Evolutionary conservation across 2,113 vertebrate genomes (phyloP).

Genomic region (Chloebia gouldiae): DNA sequence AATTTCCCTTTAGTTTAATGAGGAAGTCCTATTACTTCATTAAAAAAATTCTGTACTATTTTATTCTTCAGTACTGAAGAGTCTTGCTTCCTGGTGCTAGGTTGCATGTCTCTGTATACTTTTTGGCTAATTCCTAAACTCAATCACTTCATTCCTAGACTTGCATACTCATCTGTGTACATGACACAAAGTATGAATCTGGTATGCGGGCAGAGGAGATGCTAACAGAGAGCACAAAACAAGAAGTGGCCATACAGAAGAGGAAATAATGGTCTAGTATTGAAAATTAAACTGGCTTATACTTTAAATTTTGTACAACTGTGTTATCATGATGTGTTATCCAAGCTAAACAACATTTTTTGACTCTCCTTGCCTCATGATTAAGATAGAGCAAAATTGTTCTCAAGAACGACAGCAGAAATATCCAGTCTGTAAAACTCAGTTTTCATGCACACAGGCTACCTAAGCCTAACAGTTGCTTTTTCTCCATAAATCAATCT

Average conservation of each 20-base stretch:
- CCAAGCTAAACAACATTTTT: not conserved
- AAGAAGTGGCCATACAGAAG: not conserved
- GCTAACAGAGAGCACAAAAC: not conserved
- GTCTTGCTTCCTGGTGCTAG: not conserved
- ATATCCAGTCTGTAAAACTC: not conserved
- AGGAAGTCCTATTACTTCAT: not conserved
- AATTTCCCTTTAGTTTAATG: not conserved
- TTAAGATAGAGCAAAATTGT: slow-evolving; percentile 2
- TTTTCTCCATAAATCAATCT: slow-evolving; percentile 77
- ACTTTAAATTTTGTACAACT: not conserved
- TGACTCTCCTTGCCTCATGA: not conserved
- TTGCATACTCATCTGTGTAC: not conserved
- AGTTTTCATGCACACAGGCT: slow-evolving; percentile 36
- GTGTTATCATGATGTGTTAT: not conserved
- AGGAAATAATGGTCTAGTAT: not conserved
- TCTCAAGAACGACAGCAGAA: slow-evolving; percentile 26
- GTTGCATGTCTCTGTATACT: too few relatives aligned
- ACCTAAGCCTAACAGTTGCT: slow-evolving; percentile 68
- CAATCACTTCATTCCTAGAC: not conserved
- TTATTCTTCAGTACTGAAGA: not conserved
- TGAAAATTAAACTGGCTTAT: not conserved
- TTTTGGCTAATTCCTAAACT: not conserved
- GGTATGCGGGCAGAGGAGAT: not conserved
- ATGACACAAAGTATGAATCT: not conserved
- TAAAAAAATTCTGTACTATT: not conserved